A percentile compares a stretch with the other conserved stretches of the same genome.
These are phyloP conservation scores for Murina feae DNA, from an alignment of 2,113 vertebrate genomes.

Conservation along the genomic window DNA sequence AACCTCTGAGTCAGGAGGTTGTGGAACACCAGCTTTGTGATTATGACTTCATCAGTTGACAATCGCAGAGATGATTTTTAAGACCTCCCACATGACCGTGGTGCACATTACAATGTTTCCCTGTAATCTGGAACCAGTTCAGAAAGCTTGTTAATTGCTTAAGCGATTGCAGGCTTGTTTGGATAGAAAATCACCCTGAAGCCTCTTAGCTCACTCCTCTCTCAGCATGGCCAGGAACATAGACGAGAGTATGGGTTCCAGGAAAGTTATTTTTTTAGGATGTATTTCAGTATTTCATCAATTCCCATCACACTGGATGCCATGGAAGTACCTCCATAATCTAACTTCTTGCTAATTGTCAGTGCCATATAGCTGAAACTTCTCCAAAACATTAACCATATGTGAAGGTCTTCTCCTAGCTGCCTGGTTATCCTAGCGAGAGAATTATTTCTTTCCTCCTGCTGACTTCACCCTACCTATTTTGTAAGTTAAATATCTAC, in stretches of 20 bases:
- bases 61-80: conserved; percentile 65
- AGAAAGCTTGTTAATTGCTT: conserved; percentile 75
- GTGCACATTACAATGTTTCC: conserved; percentile 62
- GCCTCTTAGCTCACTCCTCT: conserved; percentile 49
- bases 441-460: conserved; percentile 51
- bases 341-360: conserved; percentile 52
- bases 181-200: conserved; percentile 52
- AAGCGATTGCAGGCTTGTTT: conserved; percentile 66
- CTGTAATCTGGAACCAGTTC: conserved; percentile 67
- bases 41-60: conserved; percentile 70
- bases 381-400: conserved; percentile 60
- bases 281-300: conserved; percentile 53
- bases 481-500: conserved; percentile 22
- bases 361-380: conserved; percentile 59
- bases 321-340: conserved; percentile 51
- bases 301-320: conserved; percentile 9
- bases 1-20: conserved; percentile 51
- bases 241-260: conserved; percentile 40
- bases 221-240: conserved; percentile 6
- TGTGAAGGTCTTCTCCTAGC: conserved; percentile 65
- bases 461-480: background rate
- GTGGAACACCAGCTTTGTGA: conserved; percentile 44
- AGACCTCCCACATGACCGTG: conserved; percentile 50
- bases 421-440: conserved; percentile 52
- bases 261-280: conserved; percentile 46